phyloP scores from a whole-genome alignment of 2,113 vertebrate species.

The Phalacrocorax aristotelis region DNA sequence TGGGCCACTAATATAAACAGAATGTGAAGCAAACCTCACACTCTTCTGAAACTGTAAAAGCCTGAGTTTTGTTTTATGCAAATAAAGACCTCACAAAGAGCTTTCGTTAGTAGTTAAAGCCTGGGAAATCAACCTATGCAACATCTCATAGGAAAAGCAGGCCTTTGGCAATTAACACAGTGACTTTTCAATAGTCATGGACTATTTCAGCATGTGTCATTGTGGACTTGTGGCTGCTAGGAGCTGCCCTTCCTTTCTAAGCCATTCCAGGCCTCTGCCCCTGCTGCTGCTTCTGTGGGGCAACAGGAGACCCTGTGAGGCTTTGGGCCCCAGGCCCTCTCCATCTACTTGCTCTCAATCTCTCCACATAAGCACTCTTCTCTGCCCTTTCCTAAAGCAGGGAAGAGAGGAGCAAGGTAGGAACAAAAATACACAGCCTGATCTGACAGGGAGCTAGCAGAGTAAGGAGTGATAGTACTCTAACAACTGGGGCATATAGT shows the following conservation, averaged over 20 bases:
- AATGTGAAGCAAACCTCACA: neutral
- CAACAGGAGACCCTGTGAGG: neutral
- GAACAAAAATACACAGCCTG: neutral
- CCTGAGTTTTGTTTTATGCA: neutral
- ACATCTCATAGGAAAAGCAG: neutral
- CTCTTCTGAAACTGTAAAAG: neutral
- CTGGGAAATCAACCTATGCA: neutral
- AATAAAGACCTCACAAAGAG: neutral
- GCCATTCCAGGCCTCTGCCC: neutral
- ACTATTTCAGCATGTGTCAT: neutral
- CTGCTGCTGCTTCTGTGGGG: neutral
- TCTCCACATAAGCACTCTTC: neutral
- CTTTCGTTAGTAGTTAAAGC: neutral
- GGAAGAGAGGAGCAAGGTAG: neutral
- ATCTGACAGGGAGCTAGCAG: neutral
- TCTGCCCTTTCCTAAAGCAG: neutral
- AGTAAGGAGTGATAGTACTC: neutral
- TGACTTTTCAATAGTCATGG: rapidly evolving
- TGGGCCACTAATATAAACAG: neutral
- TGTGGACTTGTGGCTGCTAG: neutral
- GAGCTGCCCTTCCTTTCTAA: neutral
- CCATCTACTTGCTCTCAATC: neutral
- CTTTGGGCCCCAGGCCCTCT: neutral
- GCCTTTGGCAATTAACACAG: neutral
- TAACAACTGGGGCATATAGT: rapidly evolving